Conservation (phyloP, 2,888 invertebrate species). For the Drosophila neutralis region DNA sequence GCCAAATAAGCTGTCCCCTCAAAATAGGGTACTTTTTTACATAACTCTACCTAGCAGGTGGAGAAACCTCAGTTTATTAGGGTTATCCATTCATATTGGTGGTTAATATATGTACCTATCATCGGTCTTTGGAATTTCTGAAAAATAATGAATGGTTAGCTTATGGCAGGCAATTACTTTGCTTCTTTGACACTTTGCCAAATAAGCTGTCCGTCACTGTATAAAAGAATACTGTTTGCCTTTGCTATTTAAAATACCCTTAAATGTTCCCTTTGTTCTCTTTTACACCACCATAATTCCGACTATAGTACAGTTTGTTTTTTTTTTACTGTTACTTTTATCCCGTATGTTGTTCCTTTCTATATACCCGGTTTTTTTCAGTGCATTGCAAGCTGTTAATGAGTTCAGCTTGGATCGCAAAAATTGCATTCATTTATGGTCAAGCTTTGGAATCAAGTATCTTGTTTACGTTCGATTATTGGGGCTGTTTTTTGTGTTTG, state of each 20-base stretch:
- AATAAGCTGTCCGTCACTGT: too few species aligned
- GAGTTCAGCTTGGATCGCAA: slow-evolving; percentile 36
- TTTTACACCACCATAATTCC: slow-evolving; percentile 41
- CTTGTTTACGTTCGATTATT: slow-evolving; percentile 46
- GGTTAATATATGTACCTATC: too few species aligned
- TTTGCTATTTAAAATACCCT: slow-evolving; percentile 8
- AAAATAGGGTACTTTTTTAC: too few species aligned
- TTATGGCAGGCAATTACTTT: too few species aligned
- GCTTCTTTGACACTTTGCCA: too few species aligned
- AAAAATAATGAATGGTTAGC: too few species aligned
- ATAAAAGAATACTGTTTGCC: not conserved
- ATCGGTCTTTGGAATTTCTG: too few species aligned
- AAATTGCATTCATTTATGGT: slow-evolving; percentile 45
- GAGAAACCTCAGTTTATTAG: too few species aligned
- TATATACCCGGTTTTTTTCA: slow-evolving; percentile 29
- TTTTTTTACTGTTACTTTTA: not conserved
- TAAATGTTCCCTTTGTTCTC: slow-evolving; percentile 23
- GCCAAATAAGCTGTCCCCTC: too few species aligned
- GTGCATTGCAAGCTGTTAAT: slow-evolving; percentile 32
- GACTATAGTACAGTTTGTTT: slow-evolving; percentile 43
- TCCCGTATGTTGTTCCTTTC: not conserved
- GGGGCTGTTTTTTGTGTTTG: slow-evolving; percentile 6
- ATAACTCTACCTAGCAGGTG: too few species aligned
- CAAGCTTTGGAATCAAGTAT: slow-evolving; percentile 47
- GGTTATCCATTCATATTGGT: too few species aligned